These are phyloP conservation scores for Acleris cristana DNA, from an alignment of 2,888 invertebrate genomes.

Conservation along the genomic window DNA sequence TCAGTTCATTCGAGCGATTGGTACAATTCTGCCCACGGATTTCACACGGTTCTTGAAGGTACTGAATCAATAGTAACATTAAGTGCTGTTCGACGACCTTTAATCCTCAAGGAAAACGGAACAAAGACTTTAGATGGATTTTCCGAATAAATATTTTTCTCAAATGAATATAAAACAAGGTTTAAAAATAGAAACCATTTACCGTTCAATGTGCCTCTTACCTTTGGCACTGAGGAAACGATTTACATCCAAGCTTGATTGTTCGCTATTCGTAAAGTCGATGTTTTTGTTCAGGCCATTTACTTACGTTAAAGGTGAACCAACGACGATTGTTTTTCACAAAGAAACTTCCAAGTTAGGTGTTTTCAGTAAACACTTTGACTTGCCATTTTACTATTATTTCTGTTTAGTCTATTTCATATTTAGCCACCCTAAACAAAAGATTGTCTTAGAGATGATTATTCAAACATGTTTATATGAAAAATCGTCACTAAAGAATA, in stretches of 20 bases:
- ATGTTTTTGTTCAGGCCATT: background rate
- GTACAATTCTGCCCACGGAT: too few species aligned
- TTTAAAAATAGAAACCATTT: slow-evolving; percentile 12
- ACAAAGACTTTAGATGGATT: background rate
- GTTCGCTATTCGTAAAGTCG: background rate
- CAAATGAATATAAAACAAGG: slow-evolving; percentile 15
- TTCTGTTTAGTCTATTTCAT: too few species aligned
- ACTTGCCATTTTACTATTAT: too few species aligned
- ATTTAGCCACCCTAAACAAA: too few species aligned
- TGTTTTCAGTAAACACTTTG: too few species aligned
- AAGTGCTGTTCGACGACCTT: background rate
- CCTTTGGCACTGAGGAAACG: slow-evolving; percentile 2
- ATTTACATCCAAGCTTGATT: slow-evolving; percentile 7
- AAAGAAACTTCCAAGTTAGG: too few species aligned
- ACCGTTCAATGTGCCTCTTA: slow-evolving; percentile 2
- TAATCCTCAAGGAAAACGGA: background rate
- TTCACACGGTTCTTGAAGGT: background rate
- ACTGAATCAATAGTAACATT: background rate
- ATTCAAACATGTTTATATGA: too few species aligned
- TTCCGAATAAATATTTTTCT: slow-evolving; percentile 9
- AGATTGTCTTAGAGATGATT: too few species aligned
- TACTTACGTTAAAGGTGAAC: background rate
- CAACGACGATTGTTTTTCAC: too few species aligned
- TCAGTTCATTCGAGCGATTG: too few species aligned
- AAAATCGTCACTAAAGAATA: too few species aligned